Conservation (phyloP, 2,888 invertebrate species). For the Pristionchus exspectatus region DNA sequence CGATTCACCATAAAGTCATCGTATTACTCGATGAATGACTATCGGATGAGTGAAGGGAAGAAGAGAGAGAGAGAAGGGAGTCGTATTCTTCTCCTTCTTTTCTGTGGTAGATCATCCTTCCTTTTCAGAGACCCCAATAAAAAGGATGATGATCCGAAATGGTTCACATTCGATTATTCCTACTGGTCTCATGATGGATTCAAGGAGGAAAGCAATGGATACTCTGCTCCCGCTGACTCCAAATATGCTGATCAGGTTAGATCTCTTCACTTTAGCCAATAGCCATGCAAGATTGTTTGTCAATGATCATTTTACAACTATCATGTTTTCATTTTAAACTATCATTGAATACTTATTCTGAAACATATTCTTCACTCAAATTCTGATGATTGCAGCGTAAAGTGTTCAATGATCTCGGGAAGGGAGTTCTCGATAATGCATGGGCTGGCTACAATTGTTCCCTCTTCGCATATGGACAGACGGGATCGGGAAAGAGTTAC, state of each 20-base stretch:
- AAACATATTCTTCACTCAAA: background rate
- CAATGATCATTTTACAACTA: background rate
- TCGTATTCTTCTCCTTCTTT: background rate
- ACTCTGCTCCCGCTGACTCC: slow-evolving; percentile 79
- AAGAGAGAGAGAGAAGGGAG: slow-evolving; percentile 42
- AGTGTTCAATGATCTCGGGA: slow-evolving; percentile 82
- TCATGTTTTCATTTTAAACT: background rate
- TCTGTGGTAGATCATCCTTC: background rate
- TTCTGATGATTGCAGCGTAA: slow-evolving; percentile 80
- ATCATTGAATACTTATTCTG: background rate
- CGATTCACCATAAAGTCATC: slow-evolving; percentile 48
- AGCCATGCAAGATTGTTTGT: too few species aligned
- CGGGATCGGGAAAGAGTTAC: slow-evolving; percentile 83
- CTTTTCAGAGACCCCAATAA: slow-evolving; percentile 80
- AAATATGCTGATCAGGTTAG: slow-evolving; percentile 82
- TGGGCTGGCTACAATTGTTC: slow-evolving; percentile 83
- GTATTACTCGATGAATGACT: slow-evolving; percentile 49
- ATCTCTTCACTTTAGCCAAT: too few species aligned
- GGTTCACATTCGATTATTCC: slow-evolving; percentile 82
- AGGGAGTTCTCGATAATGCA: slow-evolving; percentile 82
- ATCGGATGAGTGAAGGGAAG: slow-evolving; percentile 12
- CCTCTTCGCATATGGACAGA: slow-evolving; percentile 83
- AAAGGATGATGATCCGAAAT: slow-evolving; percentile 79
- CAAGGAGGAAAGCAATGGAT: slow-evolving; percentile 80
- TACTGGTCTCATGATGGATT: slow-evolving; percentile 84